Conservation (phyloP, 2,113 vertebrate genomes). For the Ceratotherium simum region DNA sequence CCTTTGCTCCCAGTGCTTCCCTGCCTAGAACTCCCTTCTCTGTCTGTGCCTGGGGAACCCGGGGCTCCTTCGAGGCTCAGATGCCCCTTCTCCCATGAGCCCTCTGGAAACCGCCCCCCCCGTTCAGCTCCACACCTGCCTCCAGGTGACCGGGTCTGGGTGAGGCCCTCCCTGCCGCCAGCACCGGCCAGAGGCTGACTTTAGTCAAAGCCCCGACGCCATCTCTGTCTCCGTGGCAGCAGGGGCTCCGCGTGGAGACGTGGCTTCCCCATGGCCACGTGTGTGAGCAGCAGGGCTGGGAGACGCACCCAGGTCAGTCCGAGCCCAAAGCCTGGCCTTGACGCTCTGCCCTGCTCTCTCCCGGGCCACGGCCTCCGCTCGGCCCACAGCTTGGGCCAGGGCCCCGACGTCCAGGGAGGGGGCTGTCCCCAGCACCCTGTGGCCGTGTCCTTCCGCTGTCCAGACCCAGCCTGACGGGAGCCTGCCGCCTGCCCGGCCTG, state of each 20-base stretch:
- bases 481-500: neutral
- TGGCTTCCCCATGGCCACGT: neutral
- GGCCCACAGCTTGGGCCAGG: neutral
- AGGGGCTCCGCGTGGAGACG: fast-evolving
- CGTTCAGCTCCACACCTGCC: neutral
- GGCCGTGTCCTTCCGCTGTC: neutral
- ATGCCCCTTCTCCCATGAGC: fast-evolving
- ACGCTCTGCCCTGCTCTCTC: neutral
- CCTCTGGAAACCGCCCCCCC: neutral
- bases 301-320: fast-evolving
- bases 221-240: fast-evolving
- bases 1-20: fast-evolving
- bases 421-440: neutral
- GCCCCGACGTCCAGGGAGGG: neutral
- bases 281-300: neutral
- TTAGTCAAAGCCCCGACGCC: fast-evolving
- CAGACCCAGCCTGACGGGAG: neutral
- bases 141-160: neutral
- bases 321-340: neutral
- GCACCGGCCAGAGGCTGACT: neutral
- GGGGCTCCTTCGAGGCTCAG: neutral
- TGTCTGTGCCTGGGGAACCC: fast-evolving
- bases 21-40: fast-evolving
- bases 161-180: fast-evolving
- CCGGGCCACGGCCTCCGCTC: neutral